Conservation (phyloP, 2,113 vertebrate species). For the Ivindomyrus marchei region DNA sequence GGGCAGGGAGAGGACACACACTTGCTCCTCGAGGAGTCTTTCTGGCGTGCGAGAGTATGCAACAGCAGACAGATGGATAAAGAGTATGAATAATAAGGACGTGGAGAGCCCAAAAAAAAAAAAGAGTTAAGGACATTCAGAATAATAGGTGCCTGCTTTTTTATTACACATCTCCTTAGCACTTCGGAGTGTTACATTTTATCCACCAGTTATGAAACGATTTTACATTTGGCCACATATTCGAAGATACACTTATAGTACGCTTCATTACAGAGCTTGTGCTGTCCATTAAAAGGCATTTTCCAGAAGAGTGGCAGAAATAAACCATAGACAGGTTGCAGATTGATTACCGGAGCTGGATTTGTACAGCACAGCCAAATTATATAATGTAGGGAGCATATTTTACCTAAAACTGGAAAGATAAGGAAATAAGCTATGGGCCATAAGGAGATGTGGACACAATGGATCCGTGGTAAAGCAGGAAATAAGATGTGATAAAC, state of each 20-base stretch:
- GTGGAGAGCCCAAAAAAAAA: not conserved
- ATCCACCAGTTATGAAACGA: not conserved
- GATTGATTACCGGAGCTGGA: not conserved
- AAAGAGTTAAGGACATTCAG: not conserved
- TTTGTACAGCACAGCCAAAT: not conserved
- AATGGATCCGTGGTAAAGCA: not conserved
- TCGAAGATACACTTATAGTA: not conserved
- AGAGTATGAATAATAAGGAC: not conserved
- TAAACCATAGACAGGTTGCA: not conserved
- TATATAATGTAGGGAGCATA: not conserved
- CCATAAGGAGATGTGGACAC: not conserved
- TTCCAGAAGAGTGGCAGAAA: not conserved
- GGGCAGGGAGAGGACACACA: not conserved
- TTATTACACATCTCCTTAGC: not conserved
- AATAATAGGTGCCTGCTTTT: not conserved
- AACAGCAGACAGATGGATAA: not conserved
- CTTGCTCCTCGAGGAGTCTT: not conserved
- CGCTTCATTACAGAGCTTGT: not conserved
- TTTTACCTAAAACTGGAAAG: not conserved
- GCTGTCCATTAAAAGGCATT: not conserved
- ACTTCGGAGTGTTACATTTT: not conserved
- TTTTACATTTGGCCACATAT: not conserved
- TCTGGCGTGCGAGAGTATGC: not conserved
- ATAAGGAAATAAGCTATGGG: not conserved
- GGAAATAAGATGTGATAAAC: not conserved